phyloP scores from a whole-genome alignment of 2,888 invertebrate species.

The Lumbricus terrestris region DNA sequence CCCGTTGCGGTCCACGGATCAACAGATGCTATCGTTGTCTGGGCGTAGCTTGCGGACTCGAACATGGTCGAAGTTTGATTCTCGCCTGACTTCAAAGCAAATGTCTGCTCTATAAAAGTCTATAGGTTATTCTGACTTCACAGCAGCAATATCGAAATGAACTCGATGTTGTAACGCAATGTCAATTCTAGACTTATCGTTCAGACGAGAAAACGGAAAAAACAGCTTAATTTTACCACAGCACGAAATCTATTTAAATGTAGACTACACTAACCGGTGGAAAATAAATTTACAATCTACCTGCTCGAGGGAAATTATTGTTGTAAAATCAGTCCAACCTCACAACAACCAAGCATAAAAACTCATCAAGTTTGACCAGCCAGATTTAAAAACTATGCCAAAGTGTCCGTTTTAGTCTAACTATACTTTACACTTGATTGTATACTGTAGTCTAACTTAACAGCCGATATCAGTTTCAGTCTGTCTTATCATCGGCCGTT shows the following conservation, averaged over 20 bases:
- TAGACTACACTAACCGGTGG: too few species aligned
- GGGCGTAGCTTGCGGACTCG: not conserved
- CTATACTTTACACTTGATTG: too few species aligned
- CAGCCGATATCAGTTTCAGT: not conserved
- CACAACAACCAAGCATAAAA: not conserved
- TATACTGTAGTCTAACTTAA: not conserved
- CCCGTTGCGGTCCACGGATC: not conserved
- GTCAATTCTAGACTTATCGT: not conserved
- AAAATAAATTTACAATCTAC: too few species aligned
- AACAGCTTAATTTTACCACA: too few species aligned
- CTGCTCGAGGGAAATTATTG: too few species aligned
- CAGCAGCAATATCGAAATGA: not conserved
- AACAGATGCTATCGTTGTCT: not conserved
- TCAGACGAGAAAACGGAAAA: not conserved
- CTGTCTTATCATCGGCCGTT: not conserved
- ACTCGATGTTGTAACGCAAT: not conserved
- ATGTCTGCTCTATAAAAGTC: too few species aligned
- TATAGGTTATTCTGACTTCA: not conserved
- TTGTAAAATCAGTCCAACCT: not conserved
- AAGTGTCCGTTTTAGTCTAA: too few species aligned
- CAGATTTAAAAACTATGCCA: not conserved
- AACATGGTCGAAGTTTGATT: not conserved
- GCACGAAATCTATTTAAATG: too few species aligned
- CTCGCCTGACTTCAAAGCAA: not conserved
- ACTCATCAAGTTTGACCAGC: not conserved